These are phyloP conservation scores for Drosophila pseudoananassae DNA, from an alignment of 1,140 invertebrate species.

Conservation along the genomic window DNA sequence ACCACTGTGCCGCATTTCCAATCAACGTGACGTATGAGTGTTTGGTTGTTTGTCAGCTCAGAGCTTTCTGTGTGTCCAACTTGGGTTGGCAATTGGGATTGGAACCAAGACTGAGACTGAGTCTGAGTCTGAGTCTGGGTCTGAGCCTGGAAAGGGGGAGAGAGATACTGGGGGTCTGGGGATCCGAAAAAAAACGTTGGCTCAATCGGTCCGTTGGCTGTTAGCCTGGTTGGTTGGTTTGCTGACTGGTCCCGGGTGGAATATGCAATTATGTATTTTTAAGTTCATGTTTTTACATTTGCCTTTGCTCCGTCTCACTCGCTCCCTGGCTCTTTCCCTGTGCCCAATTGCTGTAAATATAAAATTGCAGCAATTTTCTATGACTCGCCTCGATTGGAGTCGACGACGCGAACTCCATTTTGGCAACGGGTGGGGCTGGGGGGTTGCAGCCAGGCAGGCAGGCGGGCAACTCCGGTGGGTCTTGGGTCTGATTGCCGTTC, in stretches of 20 bases:
- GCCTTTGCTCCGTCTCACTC: slow-evolving; percentile 46
- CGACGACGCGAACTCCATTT: slow-evolving; percentile 61
- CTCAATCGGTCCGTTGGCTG: slow-evolving; percentile 25
- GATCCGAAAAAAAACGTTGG: slow-evolving; percentile 12
- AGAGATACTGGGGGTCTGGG: slow-evolving; percentile 28
- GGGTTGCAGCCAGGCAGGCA: neutral
- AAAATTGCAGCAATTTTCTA: slow-evolving; percentile 82
- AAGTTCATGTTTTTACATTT: slow-evolving; percentile 80
- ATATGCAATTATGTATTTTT: slow-evolving; percentile 83
- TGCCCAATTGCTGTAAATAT: slow-evolving; percentile 80
- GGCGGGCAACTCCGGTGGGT: slow-evolving; percentile 45
- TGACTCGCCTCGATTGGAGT: slow-evolving; percentile 74
- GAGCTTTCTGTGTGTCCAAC: slow-evolving; percentile 60
- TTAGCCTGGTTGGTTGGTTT: slow-evolving; percentile 16
- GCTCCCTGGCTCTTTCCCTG: slow-evolving; percentile 35
- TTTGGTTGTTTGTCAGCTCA: slow-evolving; percentile 72
- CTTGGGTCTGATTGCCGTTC: slow-evolving; percentile 48
- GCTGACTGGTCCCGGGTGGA: slow-evolving; percentile 49
- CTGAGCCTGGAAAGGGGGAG: neutral
- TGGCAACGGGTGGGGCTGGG: slow-evolving; percentile 3
- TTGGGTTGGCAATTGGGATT: slow-evolving; percentile 40
- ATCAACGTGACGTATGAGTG: slow-evolving; percentile 78
- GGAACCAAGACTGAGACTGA: slow-evolving; percentile 4
- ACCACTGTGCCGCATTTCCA: slow-evolving; percentile 58
- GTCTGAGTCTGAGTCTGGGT: neutral